These are phyloP conservation scores for Desoria tigrina DNA, from an alignment of 2,888 invertebrate species.

Conservation along the genomic window DNA sequence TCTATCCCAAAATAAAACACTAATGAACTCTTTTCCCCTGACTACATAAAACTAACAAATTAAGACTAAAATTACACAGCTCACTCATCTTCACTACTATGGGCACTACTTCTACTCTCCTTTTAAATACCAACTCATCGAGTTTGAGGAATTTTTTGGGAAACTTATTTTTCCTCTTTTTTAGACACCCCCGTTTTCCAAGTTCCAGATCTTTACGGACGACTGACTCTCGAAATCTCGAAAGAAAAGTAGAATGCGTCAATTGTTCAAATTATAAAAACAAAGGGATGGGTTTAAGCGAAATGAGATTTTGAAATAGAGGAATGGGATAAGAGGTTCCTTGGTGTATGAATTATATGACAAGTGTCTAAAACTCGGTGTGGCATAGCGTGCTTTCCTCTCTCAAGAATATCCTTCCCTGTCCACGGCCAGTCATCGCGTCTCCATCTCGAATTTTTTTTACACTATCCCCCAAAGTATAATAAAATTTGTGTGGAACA, in stretches of 20 bases:
- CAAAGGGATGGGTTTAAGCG: too few species aligned
- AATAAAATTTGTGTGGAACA: too few species aligned
- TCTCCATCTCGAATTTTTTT: constrained; percentile 49
- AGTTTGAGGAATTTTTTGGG: background rate
- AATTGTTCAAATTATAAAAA: too few species aligned
- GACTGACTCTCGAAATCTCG: too few species aligned
- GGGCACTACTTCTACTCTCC: background rate
- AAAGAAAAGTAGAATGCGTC: too few species aligned
- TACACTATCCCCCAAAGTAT: too few species aligned
- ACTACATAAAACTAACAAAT: constrained; percentile 3
- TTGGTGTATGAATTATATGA: constrained; percentile 42
- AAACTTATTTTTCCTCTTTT: too few species aligned
- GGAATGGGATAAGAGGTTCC: background rate
- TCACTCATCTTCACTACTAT: constrained; percentile 2
- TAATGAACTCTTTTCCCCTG: constrained; percentile 15
- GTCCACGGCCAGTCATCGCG: constrained; percentile 51
- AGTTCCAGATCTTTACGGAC: too few species aligned
- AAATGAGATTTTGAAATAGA: constrained; percentile 13
- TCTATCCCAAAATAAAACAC: constrained; percentile 1
- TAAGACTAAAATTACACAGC: constrained; percentile 5
- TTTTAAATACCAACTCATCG: background rate
- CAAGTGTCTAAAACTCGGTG: constrained; percentile 26
- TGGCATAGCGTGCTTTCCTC: constrained; percentile 16
- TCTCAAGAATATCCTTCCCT: constrained; percentile 23
- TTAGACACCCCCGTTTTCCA: too few species aligned